phyloP scores from a whole-genome alignment of 1,140 invertebrate genomes.

The Littorina saxatilis region DNA sequence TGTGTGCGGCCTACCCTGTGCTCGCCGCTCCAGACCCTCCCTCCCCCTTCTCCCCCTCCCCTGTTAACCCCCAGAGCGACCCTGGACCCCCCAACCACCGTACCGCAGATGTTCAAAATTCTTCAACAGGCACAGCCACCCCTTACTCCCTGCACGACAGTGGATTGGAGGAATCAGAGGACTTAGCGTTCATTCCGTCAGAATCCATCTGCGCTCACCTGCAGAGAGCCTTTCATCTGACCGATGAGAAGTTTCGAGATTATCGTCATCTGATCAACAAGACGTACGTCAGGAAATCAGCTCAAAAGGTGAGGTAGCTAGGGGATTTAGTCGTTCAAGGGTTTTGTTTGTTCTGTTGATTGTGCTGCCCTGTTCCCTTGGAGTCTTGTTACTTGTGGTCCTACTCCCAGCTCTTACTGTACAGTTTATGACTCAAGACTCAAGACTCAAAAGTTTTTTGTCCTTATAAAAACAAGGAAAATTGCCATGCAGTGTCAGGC shows the following conservation, averaged over 20 bases:
- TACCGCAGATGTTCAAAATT: slow-evolving; percentile 26
- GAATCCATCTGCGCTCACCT: slow-evolving; percentile 63
- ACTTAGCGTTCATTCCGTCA: slow-evolving; percentile 58
- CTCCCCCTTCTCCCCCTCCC: slow-evolving; percentile 54
- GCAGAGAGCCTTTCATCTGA: slow-evolving; percentile 52
- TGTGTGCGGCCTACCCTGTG: slow-evolving; percentile 63
- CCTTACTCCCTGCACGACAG: slow-evolving; percentile 56
- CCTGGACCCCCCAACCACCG: neutral
- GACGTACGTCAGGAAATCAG: slow-evolving; percentile 54
- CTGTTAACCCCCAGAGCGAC: slow-evolving; percentile 20
- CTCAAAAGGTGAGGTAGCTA: slow-evolving; percentile 55
- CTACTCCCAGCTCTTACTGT: neutral
- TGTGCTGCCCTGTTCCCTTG: too few species aligned
- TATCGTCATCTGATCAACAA: slow-evolving; percentile 56
- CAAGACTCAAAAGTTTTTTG: too few species aligned
- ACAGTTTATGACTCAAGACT: too few species aligned
- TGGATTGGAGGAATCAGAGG: slow-evolving; percentile 57
- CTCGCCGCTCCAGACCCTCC: slow-evolving; percentile 65
- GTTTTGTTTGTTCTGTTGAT: too few species aligned
- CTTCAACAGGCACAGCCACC: slow-evolving; percentile 9
- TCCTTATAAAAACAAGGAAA: too few species aligned
- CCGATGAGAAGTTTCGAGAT: slow-evolving; percentile 46
- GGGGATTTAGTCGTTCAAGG: too few species aligned
- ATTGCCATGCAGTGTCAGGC: too few species aligned
- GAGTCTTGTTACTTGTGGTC: too few species aligned